These are phyloP conservation scores for Labeo rohita DNA, from an alignment of 2,113 vertebrate species.

Conservation along the genomic window DNA sequence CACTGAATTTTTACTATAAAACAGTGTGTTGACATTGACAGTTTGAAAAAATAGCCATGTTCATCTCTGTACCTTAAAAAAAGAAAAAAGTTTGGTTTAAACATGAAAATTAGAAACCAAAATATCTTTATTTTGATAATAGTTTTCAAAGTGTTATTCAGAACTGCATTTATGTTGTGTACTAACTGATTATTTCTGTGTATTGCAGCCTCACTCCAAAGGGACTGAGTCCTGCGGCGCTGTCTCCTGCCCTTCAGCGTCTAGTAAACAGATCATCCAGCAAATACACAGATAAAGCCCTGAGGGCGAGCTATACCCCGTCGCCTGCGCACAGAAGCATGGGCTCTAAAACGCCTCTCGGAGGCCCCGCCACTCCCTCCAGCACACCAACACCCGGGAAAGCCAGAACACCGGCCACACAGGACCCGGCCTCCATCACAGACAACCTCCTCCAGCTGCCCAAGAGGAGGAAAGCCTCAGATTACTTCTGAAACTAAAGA, in stretches of 20 bases:
- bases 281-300: constrained; percentile 96
- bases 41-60: neutral
- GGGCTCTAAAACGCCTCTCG: constrained; percentile 84
- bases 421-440: constrained; percentile 92
- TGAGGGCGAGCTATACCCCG: constrained; percentile 95
- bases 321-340: constrained; percentile 83
- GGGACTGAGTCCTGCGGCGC: constrained; percentile 88
- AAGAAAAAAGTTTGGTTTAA: neutral
- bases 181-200: neutral
- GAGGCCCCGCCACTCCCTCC: constrained; percentile 76
- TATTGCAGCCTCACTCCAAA: constrained; percentile 89
- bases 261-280: constrained; percentile 92
- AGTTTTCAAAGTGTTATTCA: neutral
- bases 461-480: constrained; percentile 86
- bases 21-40: neutral
- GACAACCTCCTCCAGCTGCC: constrained; percentile 97
- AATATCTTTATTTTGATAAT: no score
- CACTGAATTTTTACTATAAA: neutral
- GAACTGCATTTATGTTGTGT: neutral
- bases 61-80: no score
- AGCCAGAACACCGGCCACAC: constrained; percentile 82
- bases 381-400: constrained; percentile 81
- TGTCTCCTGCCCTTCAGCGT: constrained; percentile 92
- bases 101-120: neutral
- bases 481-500: constrained; percentile 78